Percentiles rank a stretch among this genome's conserved stretches.
These are phyloP conservation scores for Dipus sagitta DNA, from an alignment of 2,797 vertebrate genomes.

Conservation along the genomic window DNA sequence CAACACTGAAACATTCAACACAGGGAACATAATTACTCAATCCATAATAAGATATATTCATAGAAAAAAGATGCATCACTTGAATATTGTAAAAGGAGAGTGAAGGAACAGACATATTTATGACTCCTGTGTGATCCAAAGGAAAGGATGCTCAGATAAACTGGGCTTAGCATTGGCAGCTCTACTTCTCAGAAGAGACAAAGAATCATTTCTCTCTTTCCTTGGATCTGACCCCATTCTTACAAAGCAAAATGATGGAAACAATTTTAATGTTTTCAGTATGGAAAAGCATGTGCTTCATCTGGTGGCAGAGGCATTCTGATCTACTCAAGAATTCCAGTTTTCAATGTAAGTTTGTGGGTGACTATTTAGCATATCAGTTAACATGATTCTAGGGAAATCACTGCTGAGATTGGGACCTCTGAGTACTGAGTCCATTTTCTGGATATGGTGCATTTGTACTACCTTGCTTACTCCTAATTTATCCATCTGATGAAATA, in stretches of 20 bases:
- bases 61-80: background rate
- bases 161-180: background rate
- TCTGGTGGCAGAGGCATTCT: background rate
- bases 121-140: background rate
- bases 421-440: background rate
- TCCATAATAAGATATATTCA: background rate
- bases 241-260: conserved; percentile 21
- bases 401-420: background rate
- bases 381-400: background rate
- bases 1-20: background rate
- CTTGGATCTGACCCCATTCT: background rate
- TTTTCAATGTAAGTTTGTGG: background rate
- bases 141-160: background rate
- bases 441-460: too few species aligned
- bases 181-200: background rate
- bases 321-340: background rate
- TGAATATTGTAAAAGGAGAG: background rate
- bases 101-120: background rate
- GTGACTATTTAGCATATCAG: background rate
- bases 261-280: background rate
- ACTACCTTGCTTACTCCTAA: background rate
- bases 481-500: background rate
- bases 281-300: background rate
- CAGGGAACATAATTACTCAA: background rate
- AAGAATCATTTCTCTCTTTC: background rate